Base-by-base conservation (phyloP, 2,797 vertebrate species). In the Gambusia yucatana region DNA sequence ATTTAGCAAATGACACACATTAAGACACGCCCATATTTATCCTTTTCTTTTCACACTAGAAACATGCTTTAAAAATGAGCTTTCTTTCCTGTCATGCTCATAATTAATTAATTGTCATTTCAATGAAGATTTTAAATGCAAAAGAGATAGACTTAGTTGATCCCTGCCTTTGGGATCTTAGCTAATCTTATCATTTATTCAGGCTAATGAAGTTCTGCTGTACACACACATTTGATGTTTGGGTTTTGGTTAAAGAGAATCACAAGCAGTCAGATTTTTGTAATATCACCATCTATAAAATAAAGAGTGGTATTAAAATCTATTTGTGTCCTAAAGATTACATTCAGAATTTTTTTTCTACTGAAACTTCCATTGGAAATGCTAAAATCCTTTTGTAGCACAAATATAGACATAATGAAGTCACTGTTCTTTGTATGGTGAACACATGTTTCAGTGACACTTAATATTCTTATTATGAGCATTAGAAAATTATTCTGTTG, bases 91-190 rank as follows among this genome's bases (percentile, higher is more conserved):
- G 90, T 92, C 89, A 94, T 85, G 81, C 90, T 94, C 82, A 84
- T 84, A 89, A 88, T 91, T 90, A 91, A 93, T 95, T 94, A 93
- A 84, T 78, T 87, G 82, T 67, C 75, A 86, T 87, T 87, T 93
- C 87, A 92, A 93, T 88, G 88, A 90, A 92, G 86, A 94, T 94
- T 92, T 93, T 83, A 94, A 94, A 92, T 94, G 85, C 88, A 93
- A 92, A 95, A 82, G 77, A 90, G 91, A 86, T 77, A 77, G 89
- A 83, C 90, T 86, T 93, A 89, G 92, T 94, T 92, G 88, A 88
- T 89, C 87, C 84, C 91, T 17, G 84, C 93, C 91, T 43, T 85
- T 69, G 13, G 85, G 93, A 73, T 85, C 77, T 61, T 84, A 92
- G 85, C 84, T 85, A 87, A 93, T 92, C 89, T 95, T 93, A 91